A percentile compares a stretch with the other conserved stretches of the same genome.
phyloP scores from a whole-genome alignment of 2,888 invertebrate species.

The Bedellia somnulentella region DNA sequence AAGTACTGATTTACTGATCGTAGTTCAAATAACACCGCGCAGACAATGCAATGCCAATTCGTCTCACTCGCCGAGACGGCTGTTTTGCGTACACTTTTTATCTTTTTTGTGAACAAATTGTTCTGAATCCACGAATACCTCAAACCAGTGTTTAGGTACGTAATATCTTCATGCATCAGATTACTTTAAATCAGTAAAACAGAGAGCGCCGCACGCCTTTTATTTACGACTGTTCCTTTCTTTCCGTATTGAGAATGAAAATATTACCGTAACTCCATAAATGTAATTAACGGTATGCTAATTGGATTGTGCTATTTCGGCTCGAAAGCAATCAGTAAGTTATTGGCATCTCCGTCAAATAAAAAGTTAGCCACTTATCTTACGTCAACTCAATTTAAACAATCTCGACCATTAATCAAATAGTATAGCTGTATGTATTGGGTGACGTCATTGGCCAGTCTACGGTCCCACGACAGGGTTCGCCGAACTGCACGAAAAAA shows the following conservation, averaged over 20 bases:
- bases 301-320: too few species aligned
- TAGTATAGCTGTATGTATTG: constrained; percentile 17
- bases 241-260: too few species aligned
- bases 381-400: constrained; percentile 32
- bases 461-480: constrained; percentile 32
- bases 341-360: constrained; percentile 8
- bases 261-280: too few species aligned
- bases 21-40: too few species aligned
- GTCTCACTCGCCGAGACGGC: neutral
- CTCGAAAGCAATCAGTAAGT: too few species aligned
- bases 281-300: too few species aligned
- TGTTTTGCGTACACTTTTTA: neutral
- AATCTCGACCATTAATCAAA: constrained; percentile 49
- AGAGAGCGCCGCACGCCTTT: too few species aligned
- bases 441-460: constrained; percentile 21
- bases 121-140: neutral
- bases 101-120: neutral
- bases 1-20: too few species aligned
- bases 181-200: too few species aligned
- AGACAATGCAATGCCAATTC: neutral
- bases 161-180: constrained; percentile 7
- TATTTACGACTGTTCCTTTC: too few species aligned
- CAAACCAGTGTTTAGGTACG: constrained; percentile 4
- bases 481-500: constrained; percentile 7
- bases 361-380: constrained; percentile 28